Percentiles rank a stretch among this genome's conserved stretches.
phyloP scores from a whole-genome alignment of 1,140 invertebrate species.

The Polypedilum pembai region DNA sequence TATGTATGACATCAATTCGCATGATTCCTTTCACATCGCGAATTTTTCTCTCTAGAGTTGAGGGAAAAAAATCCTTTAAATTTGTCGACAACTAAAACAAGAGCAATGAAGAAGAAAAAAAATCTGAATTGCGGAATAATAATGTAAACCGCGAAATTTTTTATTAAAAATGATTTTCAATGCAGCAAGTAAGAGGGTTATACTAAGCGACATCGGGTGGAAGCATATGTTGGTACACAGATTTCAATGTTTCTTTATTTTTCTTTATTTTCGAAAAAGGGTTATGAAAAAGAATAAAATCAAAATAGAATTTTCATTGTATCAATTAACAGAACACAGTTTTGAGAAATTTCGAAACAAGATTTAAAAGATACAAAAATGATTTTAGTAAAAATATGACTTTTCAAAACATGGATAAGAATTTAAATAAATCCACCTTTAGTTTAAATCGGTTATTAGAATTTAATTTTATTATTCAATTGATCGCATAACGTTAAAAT shows the following conservation, averaged over 20 bases:
- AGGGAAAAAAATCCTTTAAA: not conserved
- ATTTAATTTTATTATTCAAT: too few relatives aligned
- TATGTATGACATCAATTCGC: slow-evolving; percentile 27
- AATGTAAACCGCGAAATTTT: slow-evolving; percentile 27
- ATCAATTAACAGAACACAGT: too few relatives aligned
- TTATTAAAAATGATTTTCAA: slow-evolving; percentile 21
- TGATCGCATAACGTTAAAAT: too few relatives aligned
- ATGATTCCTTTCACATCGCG: not conserved
- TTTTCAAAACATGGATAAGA: too few relatives aligned
- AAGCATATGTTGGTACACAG: slow-evolving; percentile 18
- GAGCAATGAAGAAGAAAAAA: not conserved
- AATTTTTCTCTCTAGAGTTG: not conserved
- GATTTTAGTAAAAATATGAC: too few relatives aligned
- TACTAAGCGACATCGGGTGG: not conserved
- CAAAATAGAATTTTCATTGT: slow-evolving; percentile 15
- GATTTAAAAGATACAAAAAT: too few relatives aligned
- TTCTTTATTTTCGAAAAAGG: not conserved
- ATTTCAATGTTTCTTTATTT: not conserved
- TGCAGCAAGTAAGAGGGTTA: not conserved
- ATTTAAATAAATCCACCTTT: too few relatives aligned
- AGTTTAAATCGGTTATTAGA: too few relatives aligned
- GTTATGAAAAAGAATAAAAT: not conserved
- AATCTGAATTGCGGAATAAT: slow-evolving; percentile 23
- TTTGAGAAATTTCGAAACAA: too few relatives aligned
- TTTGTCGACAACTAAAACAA: not conserved